Conservation (phyloP, 2,797 vertebrate species). For the Orestias chungarensis region DNA sequence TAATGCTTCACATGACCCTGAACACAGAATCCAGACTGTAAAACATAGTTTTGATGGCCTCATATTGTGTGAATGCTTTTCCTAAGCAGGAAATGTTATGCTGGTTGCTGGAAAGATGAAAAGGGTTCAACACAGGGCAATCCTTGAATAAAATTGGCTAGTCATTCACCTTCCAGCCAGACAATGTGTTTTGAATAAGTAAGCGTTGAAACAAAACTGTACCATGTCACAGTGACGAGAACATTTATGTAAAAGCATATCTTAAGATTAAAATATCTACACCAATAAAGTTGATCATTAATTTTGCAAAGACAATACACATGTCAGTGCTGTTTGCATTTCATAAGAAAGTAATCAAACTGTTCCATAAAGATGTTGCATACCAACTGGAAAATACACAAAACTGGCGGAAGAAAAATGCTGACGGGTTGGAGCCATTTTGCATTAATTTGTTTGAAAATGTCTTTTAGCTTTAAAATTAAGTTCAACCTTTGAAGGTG, state of each 20-base stretch:
- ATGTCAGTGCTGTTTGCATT: neutral
- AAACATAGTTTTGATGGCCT: too few relatives aligned
- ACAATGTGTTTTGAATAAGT: constrained; percentile 8
- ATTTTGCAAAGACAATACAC: constrained; percentile 10
- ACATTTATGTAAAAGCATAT: constrained; percentile 7
- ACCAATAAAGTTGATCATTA: constrained; percentile 1
- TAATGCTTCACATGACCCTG: too few relatives aligned
- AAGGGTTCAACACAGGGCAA: too few relatives aligned
- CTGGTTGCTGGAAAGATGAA: too few relatives aligned
- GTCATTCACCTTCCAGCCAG: too few relatives aligned
- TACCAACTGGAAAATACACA: neutral
- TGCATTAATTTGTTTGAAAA: constrained; percentile 31
- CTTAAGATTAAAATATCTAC: constrained; percentile 16
- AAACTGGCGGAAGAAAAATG: neutral
- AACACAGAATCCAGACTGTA: too few relatives aligned
- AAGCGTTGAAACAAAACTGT: too few relatives aligned
- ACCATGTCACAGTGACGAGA: constrained; percentile 20
- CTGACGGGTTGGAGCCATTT: constrained; percentile 10
- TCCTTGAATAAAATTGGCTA: too few relatives aligned
- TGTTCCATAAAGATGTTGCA: neutral
- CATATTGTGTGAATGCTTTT: too few relatives aligned
- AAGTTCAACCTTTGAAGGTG: constrained; percentile 28
- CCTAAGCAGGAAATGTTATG: too few relatives aligned
- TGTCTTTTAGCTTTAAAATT: constrained; percentile 24
- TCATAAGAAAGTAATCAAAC: neutral